A percentile compares a stretch with the other conserved stretches of the same genome.
Conservation (phyloP, 2,797 vertebrate genomes). For the Gila robusta region DNA sequence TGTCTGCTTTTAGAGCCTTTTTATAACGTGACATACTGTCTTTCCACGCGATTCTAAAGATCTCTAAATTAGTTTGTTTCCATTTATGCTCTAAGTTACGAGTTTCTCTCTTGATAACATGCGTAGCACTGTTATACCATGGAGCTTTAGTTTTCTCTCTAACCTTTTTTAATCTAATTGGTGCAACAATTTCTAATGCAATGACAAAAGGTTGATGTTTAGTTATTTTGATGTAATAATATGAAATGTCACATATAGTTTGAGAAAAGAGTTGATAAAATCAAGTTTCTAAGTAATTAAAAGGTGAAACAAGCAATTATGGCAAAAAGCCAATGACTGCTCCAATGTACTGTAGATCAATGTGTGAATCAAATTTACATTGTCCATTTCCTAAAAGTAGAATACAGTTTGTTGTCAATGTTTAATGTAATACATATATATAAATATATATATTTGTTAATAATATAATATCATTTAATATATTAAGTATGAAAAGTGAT, state of each 20-base stretch:
- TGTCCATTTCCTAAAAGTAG: no score
- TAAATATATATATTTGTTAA: neutral
- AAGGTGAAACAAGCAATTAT: neutral
- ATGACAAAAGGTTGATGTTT: neutral
- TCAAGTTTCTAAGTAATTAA: neutral
- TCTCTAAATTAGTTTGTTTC: no score
- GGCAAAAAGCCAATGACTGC: neutral
- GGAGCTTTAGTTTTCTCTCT: no score
- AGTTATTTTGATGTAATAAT: neutral
- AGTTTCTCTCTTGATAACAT: no score
- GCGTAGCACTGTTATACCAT: no score
- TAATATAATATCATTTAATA: neutral
- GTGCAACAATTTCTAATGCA: no score
- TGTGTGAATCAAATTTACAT: neutral
- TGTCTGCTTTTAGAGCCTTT: no score
- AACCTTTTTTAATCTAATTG: no score
- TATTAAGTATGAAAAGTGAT: neutral
- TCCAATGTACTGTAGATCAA: neutral
- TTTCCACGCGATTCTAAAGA: no score
- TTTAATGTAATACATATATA: neutral
- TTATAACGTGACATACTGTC: no score
- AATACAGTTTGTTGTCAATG: no score
- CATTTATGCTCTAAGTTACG: no score
- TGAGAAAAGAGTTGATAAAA: neutral
- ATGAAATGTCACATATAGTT: neutral